phyloP scores from a whole-genome alignment of 2,797 vertebrate species.

The Aldrovandia affinis region DNA sequence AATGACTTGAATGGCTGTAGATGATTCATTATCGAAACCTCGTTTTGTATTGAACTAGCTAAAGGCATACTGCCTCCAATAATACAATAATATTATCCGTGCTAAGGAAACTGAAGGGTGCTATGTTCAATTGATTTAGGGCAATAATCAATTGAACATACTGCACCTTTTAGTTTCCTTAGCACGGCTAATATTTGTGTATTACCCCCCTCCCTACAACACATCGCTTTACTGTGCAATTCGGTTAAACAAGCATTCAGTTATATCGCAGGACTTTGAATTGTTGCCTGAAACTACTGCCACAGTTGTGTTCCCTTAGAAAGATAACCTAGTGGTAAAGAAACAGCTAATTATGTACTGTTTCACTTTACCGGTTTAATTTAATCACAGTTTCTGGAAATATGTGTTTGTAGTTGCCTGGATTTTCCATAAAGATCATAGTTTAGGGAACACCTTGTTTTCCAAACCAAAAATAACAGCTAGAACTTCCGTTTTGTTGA shows the following conservation, averaged over 20 bases:
- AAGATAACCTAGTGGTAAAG: background rate
- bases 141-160: background rate
- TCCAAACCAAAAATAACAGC: background rate
- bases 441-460: background rate
- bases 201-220: no score
- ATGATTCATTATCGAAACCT: background rate
- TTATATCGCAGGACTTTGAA: background rate
- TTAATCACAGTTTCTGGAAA: background rate
- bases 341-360: no score
- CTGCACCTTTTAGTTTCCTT: no score
- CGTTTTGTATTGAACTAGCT: background rate
- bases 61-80: background rate
- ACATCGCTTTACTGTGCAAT: no score
- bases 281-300: background rate
- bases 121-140: background rate
- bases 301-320: background rate
- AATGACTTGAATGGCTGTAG: background rate
- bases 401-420: no score
- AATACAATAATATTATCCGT: background rate
- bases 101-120: background rate
- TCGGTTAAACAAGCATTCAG: background rate
- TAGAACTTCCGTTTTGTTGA: slow-evolving; percentile 3
- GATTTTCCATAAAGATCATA: background rate
- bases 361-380: background rate
- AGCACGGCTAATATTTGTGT: no score